Conservation (phyloP, 2,888 invertebrate species). For the Emmelina monodactyla region DNA sequence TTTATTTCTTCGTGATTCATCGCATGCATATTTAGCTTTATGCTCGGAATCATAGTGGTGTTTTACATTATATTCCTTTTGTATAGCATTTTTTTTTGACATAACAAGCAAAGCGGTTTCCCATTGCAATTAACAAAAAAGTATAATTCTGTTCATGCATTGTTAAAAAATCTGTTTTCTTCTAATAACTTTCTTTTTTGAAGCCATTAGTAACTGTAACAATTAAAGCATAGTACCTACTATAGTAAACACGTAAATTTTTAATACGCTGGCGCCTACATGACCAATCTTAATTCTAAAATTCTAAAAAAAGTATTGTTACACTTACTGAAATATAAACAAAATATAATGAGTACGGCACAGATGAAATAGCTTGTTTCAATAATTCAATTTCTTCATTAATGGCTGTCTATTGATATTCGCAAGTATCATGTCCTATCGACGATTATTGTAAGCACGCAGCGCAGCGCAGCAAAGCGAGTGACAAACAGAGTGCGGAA, state of each 20-base stretch:
- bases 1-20: slow-evolving; percentile 8
- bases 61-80: slow-evolving; percentile 8
- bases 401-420: too few species aligned
- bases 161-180: slow-evolving; percentile 1
- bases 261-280: neutral
- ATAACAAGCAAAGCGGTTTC: slow-evolving; percentile 10
- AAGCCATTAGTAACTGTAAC: neutral
- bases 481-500: neutral
- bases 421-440: too few species aligned
- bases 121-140: slow-evolving; percentile 11
- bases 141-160: slow-evolving; percentile 9
- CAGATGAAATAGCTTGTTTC: neutral
- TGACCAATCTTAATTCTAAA: neutral
- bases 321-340: neutral
- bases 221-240: neutral
- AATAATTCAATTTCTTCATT: too few species aligned
- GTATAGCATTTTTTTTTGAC: slow-evolving; percentile 6
- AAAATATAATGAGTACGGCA: neutral
- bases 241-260: neutral
- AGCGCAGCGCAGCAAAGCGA: too few species aligned
- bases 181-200: slow-evolving; percentile 1
- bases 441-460: too few species aligned
- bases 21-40: slow-evolving; percentile 7
- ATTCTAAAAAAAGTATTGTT: neutral
- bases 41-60: slow-evolving; percentile 8